Base-by-base conservation (phyloP, 2,797 vertebrate genomes). In the Amblyopsis hoosieri region DNA sequence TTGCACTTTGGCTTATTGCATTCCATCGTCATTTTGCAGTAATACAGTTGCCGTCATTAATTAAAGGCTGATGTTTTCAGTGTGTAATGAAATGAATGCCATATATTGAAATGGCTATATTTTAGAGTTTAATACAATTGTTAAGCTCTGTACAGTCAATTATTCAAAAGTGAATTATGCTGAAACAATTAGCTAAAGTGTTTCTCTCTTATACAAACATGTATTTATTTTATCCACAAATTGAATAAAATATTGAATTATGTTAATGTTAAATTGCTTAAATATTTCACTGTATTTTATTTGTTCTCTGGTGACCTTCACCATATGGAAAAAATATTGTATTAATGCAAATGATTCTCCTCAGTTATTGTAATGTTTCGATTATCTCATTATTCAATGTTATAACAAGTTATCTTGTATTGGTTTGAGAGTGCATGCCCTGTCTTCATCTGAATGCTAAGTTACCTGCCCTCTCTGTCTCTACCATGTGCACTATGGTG, bases 121-220 rank as follows among this genome's bases (percentile, higher is more conserved):
- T 74, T 64, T 61, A 54, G 57, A 72, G 75, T 75, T 82, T 48
- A 45, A 64, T 63, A 63, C 29, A 79, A 75, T 51, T 12, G 10
- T 72, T 80, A 63, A 70, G 71, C 75, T 75, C 66, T 74, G 72
- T 66, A 80, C 66, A 81, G 73, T 57, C 62, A 84, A 72, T 58
- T 42, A 72, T 50, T 78, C 74, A 46, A 4, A 37, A 84, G 65
- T 74, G 68, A 75, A 84, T 66, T 65, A 66, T 48, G 48, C 57
- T 62, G 17, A 62, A 72, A 55, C 74, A 60, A 67, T 14, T 54
- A 62, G 31, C 59, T 42, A 29, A 75, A 68, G 14, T 7, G 13
- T 51, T 37, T 51, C 63, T 78, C 74, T 57, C 56, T 60, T 12
- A n/a, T 0, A 54, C 6, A 49, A 17, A 33, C 57, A 72, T 54